These are phyloP conservation scores for Todiramphus chloris DNA, from an alignment of 2,113 vertebrate genomes.

Conservation along the genomic window DNA sequence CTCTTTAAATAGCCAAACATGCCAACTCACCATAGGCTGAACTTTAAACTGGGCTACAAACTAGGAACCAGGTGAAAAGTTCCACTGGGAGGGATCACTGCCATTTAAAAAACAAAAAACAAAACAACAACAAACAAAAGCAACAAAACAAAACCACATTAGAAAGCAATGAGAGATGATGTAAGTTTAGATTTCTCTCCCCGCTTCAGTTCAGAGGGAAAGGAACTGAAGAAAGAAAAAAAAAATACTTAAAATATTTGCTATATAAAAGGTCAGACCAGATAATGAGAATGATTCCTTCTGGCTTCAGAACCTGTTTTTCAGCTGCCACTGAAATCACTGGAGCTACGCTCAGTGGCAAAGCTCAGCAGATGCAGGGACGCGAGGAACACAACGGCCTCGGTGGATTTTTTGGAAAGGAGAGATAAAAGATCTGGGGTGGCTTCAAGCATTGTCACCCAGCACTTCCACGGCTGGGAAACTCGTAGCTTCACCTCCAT, in stretches of 20 bases:
- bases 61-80: background rate
- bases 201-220: background rate
- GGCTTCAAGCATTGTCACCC: background rate
- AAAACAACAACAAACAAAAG: background rate
- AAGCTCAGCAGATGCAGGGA: background rate
- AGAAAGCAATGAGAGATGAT: background rate
- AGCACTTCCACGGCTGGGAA: background rate
- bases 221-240: background rate
- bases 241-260: background rate
- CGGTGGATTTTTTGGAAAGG: background rate
- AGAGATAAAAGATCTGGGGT: background rate
- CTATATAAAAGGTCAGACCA: background rate
- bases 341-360: background rate
- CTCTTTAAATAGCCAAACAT: background rate
- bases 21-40: background rate
- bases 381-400: background rate
- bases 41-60: background rate
- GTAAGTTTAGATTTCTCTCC: background rate
- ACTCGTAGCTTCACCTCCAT: background rate
- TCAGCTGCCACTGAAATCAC: background rate
- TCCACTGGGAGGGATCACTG: background rate
- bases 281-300: background rate
- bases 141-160: too few relatives aligned
- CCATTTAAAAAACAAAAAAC: background rate
- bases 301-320: background rate